Conservation (phyloP, 2,888 invertebrate genomes). For the Tetranychus piercei region DNA sequence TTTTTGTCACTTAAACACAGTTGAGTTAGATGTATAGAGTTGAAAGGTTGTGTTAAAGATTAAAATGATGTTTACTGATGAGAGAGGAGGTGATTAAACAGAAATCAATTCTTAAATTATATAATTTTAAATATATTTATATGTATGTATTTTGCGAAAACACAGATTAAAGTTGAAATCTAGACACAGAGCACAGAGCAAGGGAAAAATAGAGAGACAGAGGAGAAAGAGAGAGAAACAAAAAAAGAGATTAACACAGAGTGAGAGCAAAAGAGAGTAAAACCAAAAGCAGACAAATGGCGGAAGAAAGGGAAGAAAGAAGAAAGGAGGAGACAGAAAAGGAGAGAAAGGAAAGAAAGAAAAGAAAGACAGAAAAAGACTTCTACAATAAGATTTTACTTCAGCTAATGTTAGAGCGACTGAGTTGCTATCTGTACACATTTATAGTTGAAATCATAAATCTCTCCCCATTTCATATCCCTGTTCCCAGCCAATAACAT, state of each 20-base stretch:
- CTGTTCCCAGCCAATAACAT: no score
- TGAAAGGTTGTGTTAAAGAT: neutral
- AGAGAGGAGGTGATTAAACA: no score
- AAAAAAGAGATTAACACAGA: slow-evolving; percentile 3
- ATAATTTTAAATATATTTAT: neutral
- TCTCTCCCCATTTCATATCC: no score
- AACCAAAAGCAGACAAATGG: neutral
- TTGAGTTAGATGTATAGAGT: no score
- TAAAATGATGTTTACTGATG: neutral
- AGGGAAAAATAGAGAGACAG: neutral
- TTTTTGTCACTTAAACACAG: no score
- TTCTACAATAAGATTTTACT: no score
- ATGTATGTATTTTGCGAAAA: neutral
- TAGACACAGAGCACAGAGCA: no score
- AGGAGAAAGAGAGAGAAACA: neutral
- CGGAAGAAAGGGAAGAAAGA: neutral
- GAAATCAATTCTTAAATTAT: no score
- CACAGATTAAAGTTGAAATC: no score
- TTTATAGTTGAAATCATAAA: no score
- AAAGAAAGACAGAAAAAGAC: slow-evolving; percentile 22
- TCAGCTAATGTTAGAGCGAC: no score
- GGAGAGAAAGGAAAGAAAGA: neutral
- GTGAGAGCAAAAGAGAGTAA: slow-evolving; percentile 7
- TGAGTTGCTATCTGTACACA: no score
- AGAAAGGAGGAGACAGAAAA: neutral